Conservation (phyloP, 2,113 vertebrate genomes). For the Pelmatolapia mariae region DNA sequence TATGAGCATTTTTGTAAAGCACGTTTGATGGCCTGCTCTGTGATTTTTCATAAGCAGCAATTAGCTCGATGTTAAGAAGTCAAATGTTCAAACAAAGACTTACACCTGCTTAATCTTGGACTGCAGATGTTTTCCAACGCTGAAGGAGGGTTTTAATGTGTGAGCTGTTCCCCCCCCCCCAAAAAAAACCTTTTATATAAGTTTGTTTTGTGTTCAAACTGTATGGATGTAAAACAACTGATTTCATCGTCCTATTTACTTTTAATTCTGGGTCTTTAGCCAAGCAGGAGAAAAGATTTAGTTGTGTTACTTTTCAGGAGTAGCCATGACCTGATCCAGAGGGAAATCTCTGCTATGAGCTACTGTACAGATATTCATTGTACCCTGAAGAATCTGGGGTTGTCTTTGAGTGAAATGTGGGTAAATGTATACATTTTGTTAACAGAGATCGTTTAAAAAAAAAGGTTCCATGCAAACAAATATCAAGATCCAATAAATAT, state of each 20-base stretch:
- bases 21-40: not conserved
- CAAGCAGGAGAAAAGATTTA: not conserved
- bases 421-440: not conserved
- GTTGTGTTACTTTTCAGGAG: not conserved
- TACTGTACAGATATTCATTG: not conserved
- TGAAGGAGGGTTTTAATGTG: not conserved
- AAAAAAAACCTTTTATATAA: not conserved
- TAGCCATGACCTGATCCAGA: not conserved
- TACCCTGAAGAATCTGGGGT: not conserved
- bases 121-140: not conserved
- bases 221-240: not conserved
- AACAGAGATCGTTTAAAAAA: not conserved
- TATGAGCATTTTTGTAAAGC: not conserved
- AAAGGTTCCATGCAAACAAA: not conserved
- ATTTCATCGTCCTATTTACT: not conserved
- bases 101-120: not conserved
- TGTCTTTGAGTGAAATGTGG: not conserved
- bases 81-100: not conserved
- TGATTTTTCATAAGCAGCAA: not conserved
- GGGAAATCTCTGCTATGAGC: not conserved
- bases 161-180: not conserved
- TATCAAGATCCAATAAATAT: slow-evolving; percentile 38
- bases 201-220: not conserved
- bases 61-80: not conserved
- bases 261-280: not conserved